phyloP scores from a whole-genome alignment of 2,113 vertebrate genomes.

The Oenanthe melanoleuca region DNA sequence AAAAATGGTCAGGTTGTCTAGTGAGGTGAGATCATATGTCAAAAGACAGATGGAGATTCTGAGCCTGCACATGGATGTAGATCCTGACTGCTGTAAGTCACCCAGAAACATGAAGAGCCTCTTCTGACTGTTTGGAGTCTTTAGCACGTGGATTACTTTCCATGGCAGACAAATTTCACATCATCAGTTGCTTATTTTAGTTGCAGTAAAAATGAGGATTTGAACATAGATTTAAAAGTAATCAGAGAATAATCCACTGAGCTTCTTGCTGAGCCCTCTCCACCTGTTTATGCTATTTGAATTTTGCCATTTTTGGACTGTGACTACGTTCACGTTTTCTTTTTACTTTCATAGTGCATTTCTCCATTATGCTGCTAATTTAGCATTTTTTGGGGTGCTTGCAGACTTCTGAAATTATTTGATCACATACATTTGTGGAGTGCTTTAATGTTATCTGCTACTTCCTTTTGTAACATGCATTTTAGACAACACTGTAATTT shows the following conservation, averaged over 20 bases:
- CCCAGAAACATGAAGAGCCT: background rate
- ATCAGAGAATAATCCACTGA: conserved; percentile 18
- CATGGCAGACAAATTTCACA: background rate
- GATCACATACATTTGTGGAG: background rate
- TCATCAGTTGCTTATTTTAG: conserved; percentile 14
- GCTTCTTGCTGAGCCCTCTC: conserved; percentile 13
- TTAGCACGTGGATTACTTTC: background rate
- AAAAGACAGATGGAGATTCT: background rate
- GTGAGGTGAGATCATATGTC: background rate
- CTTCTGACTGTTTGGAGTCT: background rate
- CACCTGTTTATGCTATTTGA: conserved; percentile 36
- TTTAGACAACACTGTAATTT: conserved; percentile 47
- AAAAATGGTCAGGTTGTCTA: background rate
- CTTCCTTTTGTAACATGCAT: background rate
- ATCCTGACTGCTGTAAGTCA: background rate
- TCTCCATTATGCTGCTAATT: background rate
- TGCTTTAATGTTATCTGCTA: conserved; percentile 11
- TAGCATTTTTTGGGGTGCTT: background rate
- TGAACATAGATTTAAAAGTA: conserved; percentile 47
- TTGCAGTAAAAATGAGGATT: conserved; percentile 22
- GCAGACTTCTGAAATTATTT: conserved; percentile 41
- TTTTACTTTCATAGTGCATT: background rate
- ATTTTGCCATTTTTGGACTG: conserved; percentile 10
- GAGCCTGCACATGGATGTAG: background rate
- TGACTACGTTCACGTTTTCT: background rate